These are phyloP conservation scores for Crocidura indochinensis DNA, from an alignment of 2,797 vertebrate genomes.

Conservation along the genomic window DNA sequence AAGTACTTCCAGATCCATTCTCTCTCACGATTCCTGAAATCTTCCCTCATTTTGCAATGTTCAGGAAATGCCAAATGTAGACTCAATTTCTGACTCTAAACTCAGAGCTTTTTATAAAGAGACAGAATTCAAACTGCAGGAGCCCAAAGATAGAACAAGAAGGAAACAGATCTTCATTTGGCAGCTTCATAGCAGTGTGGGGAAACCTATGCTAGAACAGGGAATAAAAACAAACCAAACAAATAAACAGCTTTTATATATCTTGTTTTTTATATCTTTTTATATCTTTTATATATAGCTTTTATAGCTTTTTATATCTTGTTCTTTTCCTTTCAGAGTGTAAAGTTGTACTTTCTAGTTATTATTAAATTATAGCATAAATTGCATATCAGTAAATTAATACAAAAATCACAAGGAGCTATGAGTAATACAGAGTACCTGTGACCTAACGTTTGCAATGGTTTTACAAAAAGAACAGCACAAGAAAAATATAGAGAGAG, in stretches of 20 bases:
- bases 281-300: too few species aligned
- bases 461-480: slow-evolving; percentile 8
- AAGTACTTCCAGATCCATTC: not conserved
- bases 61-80: not conserved
- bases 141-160: not conserved
- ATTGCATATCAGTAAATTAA: not conserved
- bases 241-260: too few species aligned
- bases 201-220: not conserved
- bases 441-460: not conserved
- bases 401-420: not conserved
- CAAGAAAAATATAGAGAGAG: not conserved
- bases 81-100: not conserved
- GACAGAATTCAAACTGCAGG: not conserved
- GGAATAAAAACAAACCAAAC: too few species aligned
- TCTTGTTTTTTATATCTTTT: too few species aligned
- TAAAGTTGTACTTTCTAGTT: not conserved
- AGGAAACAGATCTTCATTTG: not conserved
- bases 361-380: not conserved
- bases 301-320: not conserved
- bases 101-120: not conserved
- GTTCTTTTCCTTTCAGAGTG: not conserved
- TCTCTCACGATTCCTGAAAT: not conserved
- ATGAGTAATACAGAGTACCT: not conserved
- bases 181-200: not conserved
- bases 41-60: not conserved